Conservation (phyloP, 2,797 vertebrate genomes). For the Pipistrellus pygmaeus region DNA sequence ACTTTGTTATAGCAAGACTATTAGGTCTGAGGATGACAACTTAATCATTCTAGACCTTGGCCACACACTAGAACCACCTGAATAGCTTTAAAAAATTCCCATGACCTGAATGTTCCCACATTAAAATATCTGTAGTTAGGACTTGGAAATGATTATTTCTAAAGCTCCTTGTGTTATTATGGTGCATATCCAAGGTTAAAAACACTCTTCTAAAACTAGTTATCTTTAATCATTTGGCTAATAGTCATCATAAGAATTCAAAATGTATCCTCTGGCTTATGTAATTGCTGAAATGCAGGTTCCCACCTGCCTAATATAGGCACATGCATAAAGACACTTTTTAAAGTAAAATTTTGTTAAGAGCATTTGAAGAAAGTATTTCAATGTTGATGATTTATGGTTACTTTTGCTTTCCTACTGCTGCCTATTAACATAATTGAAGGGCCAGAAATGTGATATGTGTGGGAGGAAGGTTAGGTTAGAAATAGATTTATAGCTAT, state of each 20-base stretch:
- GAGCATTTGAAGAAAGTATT: slow-evolving; percentile 21
- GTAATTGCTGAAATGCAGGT: background rate
- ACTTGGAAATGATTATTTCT: slow-evolving; percentile 2
- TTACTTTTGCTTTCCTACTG: slow-evolving; percentile 54
- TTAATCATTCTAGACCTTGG: background rate
- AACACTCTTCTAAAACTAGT: slow-evolving; percentile 6
- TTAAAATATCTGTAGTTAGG: background rate
- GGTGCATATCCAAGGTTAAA: background rate
- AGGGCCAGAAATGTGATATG: background rate
- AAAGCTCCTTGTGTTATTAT: background rate
- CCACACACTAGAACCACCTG: background rate
- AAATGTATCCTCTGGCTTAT: background rate
- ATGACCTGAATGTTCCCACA: background rate
- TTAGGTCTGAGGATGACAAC: background rate
- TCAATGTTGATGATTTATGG: slow-evolving; percentile 47
- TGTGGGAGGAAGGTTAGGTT: slow-evolving; percentile 65
- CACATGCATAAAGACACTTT: background rate
- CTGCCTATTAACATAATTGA: slow-evolving; percentile 30
- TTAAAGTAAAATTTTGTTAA: slow-evolving; percentile 48
- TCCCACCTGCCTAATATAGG: background rate
- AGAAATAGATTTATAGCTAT: slow-evolving; percentile 56
- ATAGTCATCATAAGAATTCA: background rate
- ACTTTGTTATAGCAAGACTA: slow-evolving; percentile 11
- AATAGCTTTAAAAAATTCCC: background rate
- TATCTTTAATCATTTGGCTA: slow-evolving; percentile 37